phyloP scores from a whole-genome alignment of 2,797 vertebrate genomes.

The Halcyon leucocephala region DNA sequence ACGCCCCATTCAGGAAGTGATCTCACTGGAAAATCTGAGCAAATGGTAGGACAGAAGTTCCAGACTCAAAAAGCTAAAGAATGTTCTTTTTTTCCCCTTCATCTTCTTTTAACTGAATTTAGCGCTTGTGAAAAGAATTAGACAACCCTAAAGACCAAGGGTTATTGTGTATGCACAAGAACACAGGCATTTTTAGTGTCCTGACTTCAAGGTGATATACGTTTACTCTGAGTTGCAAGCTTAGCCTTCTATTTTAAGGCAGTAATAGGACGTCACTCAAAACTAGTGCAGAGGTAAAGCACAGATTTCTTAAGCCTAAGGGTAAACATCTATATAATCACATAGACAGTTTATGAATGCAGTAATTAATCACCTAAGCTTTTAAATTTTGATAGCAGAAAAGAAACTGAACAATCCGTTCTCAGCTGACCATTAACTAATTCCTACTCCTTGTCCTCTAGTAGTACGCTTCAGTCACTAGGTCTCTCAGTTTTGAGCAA shows the following conservation, averaged over 20 bases:
- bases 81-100: background rate
- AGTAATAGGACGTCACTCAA: background rate
- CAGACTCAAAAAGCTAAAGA: conserved; percentile 53
- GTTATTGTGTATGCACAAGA: background rate
- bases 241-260: background rate
- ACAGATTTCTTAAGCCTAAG: background rate
- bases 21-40: conserved; percentile 64
- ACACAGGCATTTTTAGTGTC: background rate
- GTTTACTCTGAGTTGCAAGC: background rate
- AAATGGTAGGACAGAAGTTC: conserved; percentile 24
- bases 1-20: conserved; percentile 43
- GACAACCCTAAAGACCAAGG: background rate
- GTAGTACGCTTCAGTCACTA: background rate
- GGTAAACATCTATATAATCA: background rate
- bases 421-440: background rate
- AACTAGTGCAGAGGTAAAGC: background rate
- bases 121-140: background rate
- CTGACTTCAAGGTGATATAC: background rate
- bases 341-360: background rate
- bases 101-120: background rate
- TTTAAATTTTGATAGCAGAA: background rate
- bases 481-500: background rate
- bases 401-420: background rate
- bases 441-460: background rate
- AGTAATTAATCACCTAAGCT: background rate